A percentile compares a stretch with the other conserved stretches of the same genome.
Evolutionary conservation across 1,140 invertebrate species (phyloP).

Genomic region (Cataglyphis hispanica): DNA sequence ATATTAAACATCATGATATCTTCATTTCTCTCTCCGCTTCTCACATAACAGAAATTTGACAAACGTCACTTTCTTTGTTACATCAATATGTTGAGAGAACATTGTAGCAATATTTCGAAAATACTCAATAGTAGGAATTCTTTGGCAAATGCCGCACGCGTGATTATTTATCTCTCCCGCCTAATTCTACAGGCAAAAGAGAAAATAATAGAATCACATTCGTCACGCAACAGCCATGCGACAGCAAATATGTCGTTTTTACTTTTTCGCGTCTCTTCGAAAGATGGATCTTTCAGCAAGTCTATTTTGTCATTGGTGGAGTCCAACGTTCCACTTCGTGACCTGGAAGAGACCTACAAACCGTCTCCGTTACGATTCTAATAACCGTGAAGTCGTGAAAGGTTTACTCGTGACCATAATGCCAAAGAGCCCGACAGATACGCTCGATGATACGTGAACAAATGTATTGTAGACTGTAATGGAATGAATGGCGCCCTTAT

Average conservation of each 20-base stretch:
- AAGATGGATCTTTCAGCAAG: background rate
- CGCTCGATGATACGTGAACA: conserved; percentile 8
- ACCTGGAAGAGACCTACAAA: conserved; percentile 52
- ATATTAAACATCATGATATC: background rate
- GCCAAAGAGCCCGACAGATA: conserved; percentile 54
- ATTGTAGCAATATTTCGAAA: background rate
- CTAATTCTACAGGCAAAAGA: background rate
- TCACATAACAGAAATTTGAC: background rate
- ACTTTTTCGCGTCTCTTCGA: background rate
- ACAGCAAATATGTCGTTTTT: conserved; percentile 6
- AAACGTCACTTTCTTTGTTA: background rate
- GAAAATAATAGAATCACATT: background rate
- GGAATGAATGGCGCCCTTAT: background rate
- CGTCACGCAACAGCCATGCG: background rate
- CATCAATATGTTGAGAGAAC: background rate
- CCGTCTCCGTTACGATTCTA: conserved; percentile 70
- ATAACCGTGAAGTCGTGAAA: conserved; percentile 73
- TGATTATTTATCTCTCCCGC: background rate
- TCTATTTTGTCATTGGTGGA: conserved; percentile 34
- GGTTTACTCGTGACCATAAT: conserved; percentile 74
- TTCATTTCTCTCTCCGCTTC: background rate
- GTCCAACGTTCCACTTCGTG: conserved; percentile 11
- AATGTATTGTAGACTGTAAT: conserved; percentile 1
- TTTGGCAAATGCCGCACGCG: background rate
- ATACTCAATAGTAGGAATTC: background rate